Base-by-base conservation (phyloP, 1,140 invertebrate genomes). In the Artemia franciscana region DNA sequence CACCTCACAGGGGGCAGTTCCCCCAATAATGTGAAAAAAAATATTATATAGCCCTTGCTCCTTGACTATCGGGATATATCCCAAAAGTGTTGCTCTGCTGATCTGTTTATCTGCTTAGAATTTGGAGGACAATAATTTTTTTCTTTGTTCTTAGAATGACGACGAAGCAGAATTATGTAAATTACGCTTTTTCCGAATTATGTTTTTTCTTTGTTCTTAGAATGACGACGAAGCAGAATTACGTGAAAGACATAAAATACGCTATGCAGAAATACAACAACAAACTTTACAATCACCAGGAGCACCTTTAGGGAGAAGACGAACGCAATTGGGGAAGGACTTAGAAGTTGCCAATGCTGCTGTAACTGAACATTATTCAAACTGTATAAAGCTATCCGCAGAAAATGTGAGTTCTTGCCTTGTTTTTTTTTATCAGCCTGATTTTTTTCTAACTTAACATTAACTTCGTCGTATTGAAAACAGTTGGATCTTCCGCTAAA, bases 331-430 rank as follows among this genome's bases (percentile, higher is more conserved):
- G 2, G 58, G 62, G 24, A 64, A 67, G 15, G 62, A 71, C 24
- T 67, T 68, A 68, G 72, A 71, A 9, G 66, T 76, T 24, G 74
- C 65, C 12, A 70, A 69, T 62, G 66, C 66, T n/a, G 74, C 78
- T 64, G 73, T 82, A 51, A 76, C 80, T 58, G 80, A 81, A 66
- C 80, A 82, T 68, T 83, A 81, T 69, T 73, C 78, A 63, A 80
- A 78, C 59, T 84, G 82, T 68, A 78, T 84, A 28, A 81, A 83
- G 68, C 72, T 84, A 12, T 82, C 78, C 68, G 74, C 79, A 60
- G 80, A 83, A 74, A 83, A 83, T 77, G 79, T 80, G 71, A 74
- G 74, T 70, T 27, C 15, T 26, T 60, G 60, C 60, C 21, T 59
- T 28, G 0, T n/a, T 26, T 63, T 23, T 51, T 59, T 15, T 12